Evolutionary conservation across 2,888 invertebrate genomes (phyloP).

Genomic region (Nomada ruficornis): DNA sequence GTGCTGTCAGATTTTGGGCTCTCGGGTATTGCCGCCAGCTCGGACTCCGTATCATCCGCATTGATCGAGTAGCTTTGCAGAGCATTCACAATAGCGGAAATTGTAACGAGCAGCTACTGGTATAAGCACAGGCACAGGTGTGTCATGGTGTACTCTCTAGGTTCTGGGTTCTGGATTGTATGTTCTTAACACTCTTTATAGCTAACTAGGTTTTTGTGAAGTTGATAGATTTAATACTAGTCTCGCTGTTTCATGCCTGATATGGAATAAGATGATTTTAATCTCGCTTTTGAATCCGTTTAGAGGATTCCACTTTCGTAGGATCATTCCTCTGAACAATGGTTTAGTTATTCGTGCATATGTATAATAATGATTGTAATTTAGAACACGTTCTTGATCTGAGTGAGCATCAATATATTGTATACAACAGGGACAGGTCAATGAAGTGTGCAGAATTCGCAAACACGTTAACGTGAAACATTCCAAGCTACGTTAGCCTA

Average conservation of each 20-base stretch:
- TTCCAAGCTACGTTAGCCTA: constrained; percentile 57
- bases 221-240: background rate
- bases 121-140: constrained; percentile 70
- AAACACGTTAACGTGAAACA: constrained; percentile 42
- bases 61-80: constrained; percentile 85
- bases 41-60: constrained; percentile 94
- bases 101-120: constrained; percentile 76
- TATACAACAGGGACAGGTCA: background rate
- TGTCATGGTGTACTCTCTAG: constrained; percentile 28
- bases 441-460: constrained; percentile 36
- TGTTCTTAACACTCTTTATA: too few relatives aligned
- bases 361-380: too few relatives aligned
- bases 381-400: too few relatives aligned
- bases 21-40: constrained; percentile 95
- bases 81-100: constrained; percentile 76
- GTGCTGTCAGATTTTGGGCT: constrained; percentile 95
- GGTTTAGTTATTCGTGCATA: too few relatives aligned
- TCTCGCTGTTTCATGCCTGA: background rate
- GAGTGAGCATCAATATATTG: background rate
- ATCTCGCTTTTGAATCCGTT: too few relatives aligned
- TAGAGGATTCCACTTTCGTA: too few relatives aligned
- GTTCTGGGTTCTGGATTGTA: background rate
- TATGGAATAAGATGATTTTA: background rate
- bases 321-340: too few relatives aligned
- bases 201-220: background rate